A percentile compares a stretch with the other conserved stretches of the same genome.
These are phyloP conservation scores for Megaleporinus macrocephalus DNA, from an alignment of 2,113 vertebrate genomes.

Conservation along the genomic window DNA sequence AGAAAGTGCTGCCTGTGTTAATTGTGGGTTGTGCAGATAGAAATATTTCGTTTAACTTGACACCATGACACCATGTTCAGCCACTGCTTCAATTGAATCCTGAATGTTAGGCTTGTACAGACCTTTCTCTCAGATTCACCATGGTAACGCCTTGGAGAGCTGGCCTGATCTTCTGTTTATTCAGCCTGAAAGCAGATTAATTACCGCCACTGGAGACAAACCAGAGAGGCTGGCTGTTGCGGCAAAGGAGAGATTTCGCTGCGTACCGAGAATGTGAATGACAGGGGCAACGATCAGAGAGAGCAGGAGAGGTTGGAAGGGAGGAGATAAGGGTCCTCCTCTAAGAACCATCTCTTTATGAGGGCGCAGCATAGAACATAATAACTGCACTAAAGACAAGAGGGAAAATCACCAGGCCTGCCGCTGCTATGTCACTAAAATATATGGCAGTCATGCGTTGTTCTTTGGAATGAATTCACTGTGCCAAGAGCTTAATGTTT, in stretches of 20 bases:
- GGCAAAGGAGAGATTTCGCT: background rate
- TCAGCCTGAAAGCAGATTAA: constrained; percentile 62
- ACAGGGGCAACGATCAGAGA: background rate
- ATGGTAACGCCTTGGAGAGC: constrained; percentile 55
- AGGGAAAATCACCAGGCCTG: background rate
- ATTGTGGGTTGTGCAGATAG: background rate
- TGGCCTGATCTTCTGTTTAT: constrained; percentile 61
- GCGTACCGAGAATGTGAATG: constrained; percentile 7
- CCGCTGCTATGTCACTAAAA: constrained; percentile 25
- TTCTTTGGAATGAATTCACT: background rate
- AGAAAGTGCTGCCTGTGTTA: background rate
- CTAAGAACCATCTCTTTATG: constrained; percentile 6
- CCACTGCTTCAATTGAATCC: background rate
- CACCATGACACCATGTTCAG: background rate
- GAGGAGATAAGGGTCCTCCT: constrained; percentile 33
- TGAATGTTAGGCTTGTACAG: background rate
- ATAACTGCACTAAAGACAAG: constrained; percentile 14
- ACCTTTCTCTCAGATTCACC: constrained; percentile 53
- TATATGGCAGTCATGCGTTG: background rate
- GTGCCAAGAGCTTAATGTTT: background rate
- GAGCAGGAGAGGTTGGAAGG: background rate
- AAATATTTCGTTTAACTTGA: background rate
- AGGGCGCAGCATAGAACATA: constrained; percentile 7
- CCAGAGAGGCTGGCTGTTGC: constrained; percentile 19
- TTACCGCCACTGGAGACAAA: constrained; percentile 48